Evolutionary conservation across 2,113 vertebrate genomes (phyloP).

Genomic region (Catagonus wagneri): DNA sequence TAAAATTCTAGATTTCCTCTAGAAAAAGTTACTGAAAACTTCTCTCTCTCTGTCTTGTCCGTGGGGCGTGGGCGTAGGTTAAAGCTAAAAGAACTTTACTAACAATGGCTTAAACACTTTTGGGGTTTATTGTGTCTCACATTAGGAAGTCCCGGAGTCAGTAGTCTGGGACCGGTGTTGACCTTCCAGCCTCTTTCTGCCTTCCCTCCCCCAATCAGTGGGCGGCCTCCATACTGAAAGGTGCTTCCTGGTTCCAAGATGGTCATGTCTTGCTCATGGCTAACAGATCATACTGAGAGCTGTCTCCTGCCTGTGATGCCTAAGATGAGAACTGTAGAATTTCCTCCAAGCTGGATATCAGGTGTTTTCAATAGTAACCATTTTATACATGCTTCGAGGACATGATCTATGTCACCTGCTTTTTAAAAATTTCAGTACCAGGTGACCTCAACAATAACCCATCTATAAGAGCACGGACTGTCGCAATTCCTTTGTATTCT

Average conservation of each 20-base stretch:
- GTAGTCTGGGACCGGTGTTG: neutral
- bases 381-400: neutral
- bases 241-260: neutral
- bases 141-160: neutral
- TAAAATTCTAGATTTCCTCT: neutral
- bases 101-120: neutral
- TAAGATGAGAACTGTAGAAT: neutral
- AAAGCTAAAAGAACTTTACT: neutral
- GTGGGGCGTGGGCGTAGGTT: neutral
- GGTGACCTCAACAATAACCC: neutral
- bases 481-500: neutral
- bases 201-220: neutral
- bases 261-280: no score
- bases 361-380: neutral
- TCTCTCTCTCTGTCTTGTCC: neutral
- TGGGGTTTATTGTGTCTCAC: neutral
- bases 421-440: neutral
- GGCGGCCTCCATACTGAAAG: rapidly evolving
- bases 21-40: neutral
- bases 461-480: neutral
- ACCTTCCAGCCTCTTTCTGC: neutral
- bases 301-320: rapidly evolving
- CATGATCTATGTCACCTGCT: neutral
- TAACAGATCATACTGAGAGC: neutral
- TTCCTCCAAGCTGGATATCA: neutral